Base-by-base conservation (phyloP, 2,888 invertebrate genomes). In the Sarcophaga subvicina region DNA sequence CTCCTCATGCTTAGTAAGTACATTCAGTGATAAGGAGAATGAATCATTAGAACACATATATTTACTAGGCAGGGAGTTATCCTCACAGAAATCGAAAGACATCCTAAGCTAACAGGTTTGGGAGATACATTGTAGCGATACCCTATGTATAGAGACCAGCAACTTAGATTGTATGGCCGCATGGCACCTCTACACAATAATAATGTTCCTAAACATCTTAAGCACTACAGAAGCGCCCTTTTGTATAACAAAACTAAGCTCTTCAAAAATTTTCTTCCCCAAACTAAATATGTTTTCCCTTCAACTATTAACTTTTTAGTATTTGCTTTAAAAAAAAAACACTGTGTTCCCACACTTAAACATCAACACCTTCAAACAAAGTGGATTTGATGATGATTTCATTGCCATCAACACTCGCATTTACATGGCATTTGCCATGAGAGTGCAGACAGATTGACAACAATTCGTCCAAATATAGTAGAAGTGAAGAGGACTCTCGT, bases 311-410 rank as follows among this genome's bases (percentile, higher is more conserved):
- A 37, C 22, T 22, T 0, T 37, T 37, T 12, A 54, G 17, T 54
- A 12, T 54, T 14, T 54, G 12, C 54, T 17, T 17, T 54, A 4
- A 54, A 17, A 12, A 2, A 54, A 76, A 54, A 4, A 20, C 62
- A 37, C 22, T 22, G 22, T 22, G 11, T 84, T 87, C 87, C 75
- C 87, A 87, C 81, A 84, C 84, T 79, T 60, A 71, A n/a, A 20
- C 59, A 37, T 84, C 84, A 82, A 79, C 87, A 82, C 79, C 81
- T 82, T 69, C 14, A 6, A 59, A 67, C 59, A 79, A 87, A 83
- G 54, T 69, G 49, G 27, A 64, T 76, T 79, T 76, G 84, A 82
- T 82, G 81, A 87, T 82, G 22, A 17, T 54, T 54, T 54, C 54
- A 14, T 54, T 84, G 63, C 76, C 11, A 54, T 80, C 80, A 80